Percentiles rank a stretch among this genome's conserved stretches.
phyloP scores from a whole-genome alignment of 2,888 invertebrate genomes.

The Campoletis raptor region DNA sequence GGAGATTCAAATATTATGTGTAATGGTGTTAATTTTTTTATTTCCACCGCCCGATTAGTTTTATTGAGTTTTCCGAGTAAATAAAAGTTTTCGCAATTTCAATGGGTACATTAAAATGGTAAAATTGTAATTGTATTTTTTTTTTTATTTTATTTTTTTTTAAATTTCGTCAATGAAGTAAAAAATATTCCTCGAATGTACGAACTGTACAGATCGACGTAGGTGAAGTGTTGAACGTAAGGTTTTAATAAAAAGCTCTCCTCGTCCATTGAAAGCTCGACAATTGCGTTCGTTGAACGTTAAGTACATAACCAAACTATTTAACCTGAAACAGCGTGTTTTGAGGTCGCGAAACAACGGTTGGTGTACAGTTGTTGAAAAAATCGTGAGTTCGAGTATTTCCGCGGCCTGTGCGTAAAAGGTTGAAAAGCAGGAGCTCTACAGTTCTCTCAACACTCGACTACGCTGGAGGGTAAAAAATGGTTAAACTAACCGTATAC shows the following conservation, averaged over 20 bases:
- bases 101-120: neutral
- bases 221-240: slow-evolving; percentile 17
- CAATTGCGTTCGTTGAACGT: neutral
- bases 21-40: neutral
- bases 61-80: neutral
- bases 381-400: slow-evolving; percentile 24
- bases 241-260: neutral
- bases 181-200: neutral
- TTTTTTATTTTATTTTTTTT: neutral
- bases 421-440: neutral
- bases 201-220: neutral
- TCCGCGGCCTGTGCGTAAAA: neutral
- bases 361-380: slow-evolving; percentile 1
- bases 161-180: neutral
- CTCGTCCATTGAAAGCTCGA: neutral
- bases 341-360: slow-evolving; percentile 23
- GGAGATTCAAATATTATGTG: neutral
- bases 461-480: slow-evolving; percentile 1
- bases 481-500: slow-evolving; percentile 28
- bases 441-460: slow-evolving; percentile 11
- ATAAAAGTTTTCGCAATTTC: neutral
- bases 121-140: neutral
- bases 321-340: neutral
- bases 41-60: neutral
- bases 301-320: neutral